Percentiles rank a stretch among this genome's conserved stretches.
phyloP scores from a whole-genome alignment of 1,140 invertebrate species.

The Muscidifurax raptorellus region DNA sequence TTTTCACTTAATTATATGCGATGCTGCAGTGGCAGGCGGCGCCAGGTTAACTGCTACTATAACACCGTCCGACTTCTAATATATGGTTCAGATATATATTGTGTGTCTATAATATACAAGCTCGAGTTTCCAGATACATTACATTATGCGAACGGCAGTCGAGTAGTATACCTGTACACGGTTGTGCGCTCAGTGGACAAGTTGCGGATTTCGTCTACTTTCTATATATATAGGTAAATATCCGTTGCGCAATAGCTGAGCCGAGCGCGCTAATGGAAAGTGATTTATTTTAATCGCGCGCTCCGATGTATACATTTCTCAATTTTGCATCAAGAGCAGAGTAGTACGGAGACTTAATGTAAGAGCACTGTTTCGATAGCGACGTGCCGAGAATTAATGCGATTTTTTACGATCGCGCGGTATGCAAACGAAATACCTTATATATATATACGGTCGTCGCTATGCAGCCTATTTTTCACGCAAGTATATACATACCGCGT shows the following conservation, averaged over 20 bases:
- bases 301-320: not conserved
- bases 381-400: too few species aligned
- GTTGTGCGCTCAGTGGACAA: not conserved
- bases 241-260: not conserved
- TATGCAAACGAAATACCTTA: too few species aligned
- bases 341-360: not conserved
- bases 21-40: not conserved
- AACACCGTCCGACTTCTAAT: not conserved
- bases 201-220: not conserved
- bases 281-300: constrained; percentile 22
- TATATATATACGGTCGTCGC: too few species aligned
- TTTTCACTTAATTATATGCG: constrained; percentile 36
- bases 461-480: too few species aligned
- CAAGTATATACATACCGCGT: too few species aligned
- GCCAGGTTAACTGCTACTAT: not conserved
- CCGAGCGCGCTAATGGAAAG: not conserved
- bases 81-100: not conserved
- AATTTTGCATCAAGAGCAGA: not conserved
- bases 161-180: too few species aligned
- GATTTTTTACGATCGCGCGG: too few species aligned
- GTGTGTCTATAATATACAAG: not conserved
- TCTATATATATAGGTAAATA: too few species aligned
- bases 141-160: too few species aligned
- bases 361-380: too few species aligned
- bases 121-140: not conserved